Conservation (phyloP, 2,888 invertebrate genomes). For the Ligdia adustata region DNA sequence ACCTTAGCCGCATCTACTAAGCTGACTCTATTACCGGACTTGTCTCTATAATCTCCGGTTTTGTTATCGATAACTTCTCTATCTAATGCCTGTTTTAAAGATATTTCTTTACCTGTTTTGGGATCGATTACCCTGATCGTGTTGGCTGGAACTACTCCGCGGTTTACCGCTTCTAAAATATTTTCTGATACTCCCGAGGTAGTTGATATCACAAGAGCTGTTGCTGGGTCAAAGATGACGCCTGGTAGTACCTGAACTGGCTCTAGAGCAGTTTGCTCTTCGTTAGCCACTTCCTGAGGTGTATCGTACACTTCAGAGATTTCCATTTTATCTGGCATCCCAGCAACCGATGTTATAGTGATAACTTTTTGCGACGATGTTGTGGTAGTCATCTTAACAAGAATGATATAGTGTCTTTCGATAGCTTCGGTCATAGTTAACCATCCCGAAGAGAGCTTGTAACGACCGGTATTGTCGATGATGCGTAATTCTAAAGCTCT, state of each 20-base stretch:
- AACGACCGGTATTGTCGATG: conserved; percentile 91
- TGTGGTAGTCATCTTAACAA: conserved; percentile 79
- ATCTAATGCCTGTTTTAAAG: conserved; percentile 89
- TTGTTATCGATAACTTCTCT: conserved; percentile 89
- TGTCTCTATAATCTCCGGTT: conserved; percentile 88
- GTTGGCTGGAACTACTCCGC: conserved; percentile 88
- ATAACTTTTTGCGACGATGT: conserved; percentile 85
- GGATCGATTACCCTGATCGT: conserved; percentile 89
- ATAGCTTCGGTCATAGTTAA: conserved; percentile 91
- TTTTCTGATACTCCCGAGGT: conserved; percentile 88
- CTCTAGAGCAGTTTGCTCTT: conserved; percentile 81
- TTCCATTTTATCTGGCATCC: conserved; percentile 89
- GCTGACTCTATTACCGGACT: conserved; percentile 86
- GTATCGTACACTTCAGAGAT: conserved; percentile 80
- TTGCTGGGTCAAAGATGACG: conserved; percentile 90
- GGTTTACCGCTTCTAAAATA: conserved; percentile 89
- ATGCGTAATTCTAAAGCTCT: conserved; percentile 91
- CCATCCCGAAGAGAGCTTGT: conserved; percentile 78
- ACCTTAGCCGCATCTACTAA: conserved; percentile 90
- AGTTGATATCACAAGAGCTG: conserved; percentile 89
- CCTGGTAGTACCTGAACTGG: conserved; percentile 89
- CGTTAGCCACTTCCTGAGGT: conserved; percentile 42
- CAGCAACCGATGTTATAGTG: conserved; percentile 88
- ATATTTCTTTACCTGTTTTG: conserved; percentile 85
- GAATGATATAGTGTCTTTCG: conserved; percentile 84